Percentiles rank a stretch among this genome's conserved stretches.
phyloP scores from a whole-genome alignment of 2,888 invertebrate species.

The Xiphydria camelus region DNA sequence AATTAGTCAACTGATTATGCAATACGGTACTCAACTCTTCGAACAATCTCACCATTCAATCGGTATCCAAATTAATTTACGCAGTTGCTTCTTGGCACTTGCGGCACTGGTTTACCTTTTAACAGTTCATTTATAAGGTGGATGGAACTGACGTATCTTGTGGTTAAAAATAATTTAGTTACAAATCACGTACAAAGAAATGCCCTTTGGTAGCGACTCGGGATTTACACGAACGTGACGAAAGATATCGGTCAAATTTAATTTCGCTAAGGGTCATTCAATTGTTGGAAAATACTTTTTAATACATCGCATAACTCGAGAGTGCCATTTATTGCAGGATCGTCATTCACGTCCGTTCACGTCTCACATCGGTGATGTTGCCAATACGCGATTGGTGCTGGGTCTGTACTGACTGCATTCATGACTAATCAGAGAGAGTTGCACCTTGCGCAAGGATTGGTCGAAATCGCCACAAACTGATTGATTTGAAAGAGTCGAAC shows the following conservation, averaged over 20 bases:
- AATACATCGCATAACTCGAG: slow-evolving; percentile 28
- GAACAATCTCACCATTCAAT: slow-evolving; percentile 30
- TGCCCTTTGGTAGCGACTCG: no score
- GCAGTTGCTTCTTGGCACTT: slow-evolving; percentile 25
- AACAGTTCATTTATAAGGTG: slow-evolving; percentile 26
- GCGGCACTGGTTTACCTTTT: slow-evolving; percentile 21
- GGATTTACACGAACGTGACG: no score
- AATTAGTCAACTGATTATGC: slow-evolving; percentile 16
- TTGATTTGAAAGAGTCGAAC: background rate
- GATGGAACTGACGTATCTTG: slow-evolving; percentile 15
- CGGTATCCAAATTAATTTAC: slow-evolving; percentile 22
- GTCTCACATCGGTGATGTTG: slow-evolving; percentile 25
- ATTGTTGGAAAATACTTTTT: slow-evolving; percentile 19
- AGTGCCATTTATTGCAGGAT: slow-evolving; percentile 23
- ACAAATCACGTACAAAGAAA: slow-evolving; percentile 19
- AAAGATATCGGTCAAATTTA: no score
- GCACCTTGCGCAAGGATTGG: background rate
- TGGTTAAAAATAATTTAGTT: slow-evolving; percentile 13
- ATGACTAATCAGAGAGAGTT: slow-evolving; percentile 8
- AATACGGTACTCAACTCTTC: slow-evolving; percentile 15
- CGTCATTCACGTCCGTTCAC: slow-evolving; percentile 23
- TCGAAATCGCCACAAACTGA: background rate
- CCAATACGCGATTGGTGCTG: slow-evolving; percentile 12
- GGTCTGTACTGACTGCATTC: slow-evolving; percentile 21
- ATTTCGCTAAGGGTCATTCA: slow-evolving; percentile 15